Conservation (phyloP, 64 coral and sea anemone genomes). For the Actinia tenebrosa region DNA sequence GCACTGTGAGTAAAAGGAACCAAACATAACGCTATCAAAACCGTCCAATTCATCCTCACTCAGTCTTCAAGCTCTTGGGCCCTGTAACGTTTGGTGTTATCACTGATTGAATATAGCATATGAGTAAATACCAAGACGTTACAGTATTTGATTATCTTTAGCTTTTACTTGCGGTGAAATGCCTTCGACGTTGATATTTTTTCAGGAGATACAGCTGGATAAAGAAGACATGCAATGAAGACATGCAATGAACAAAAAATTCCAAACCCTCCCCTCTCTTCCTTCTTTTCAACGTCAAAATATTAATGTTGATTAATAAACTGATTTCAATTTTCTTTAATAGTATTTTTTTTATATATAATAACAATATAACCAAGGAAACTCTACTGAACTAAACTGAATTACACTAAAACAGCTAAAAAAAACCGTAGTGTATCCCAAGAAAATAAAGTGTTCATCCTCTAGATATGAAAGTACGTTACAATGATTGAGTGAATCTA, state of each 20-base stretch:
- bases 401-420: no score
- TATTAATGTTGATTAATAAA: no score
- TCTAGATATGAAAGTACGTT: no score
- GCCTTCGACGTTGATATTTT: background rate
- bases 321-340: no score
- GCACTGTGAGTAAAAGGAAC: background rate
- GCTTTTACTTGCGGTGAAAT: background rate
- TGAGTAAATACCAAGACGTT: background rate
- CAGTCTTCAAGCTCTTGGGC: background rate
- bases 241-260: background rate
- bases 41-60: background rate
- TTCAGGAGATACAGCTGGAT: constrained; percentile 1
- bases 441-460: no score
- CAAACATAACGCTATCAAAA: background rate
- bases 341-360: no score
- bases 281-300: background rate
- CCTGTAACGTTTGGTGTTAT: background rate
- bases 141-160: background rate
- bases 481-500: no score
- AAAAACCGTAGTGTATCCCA: no score
- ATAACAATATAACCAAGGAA: no score
- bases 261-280: background rate
- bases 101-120: background rate
- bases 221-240: background rate
- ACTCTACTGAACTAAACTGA: no score